phyloP scores from a whole-genome alignment of 2,797 vertebrate genomes.

The Enteromius viviparus region DNA sequence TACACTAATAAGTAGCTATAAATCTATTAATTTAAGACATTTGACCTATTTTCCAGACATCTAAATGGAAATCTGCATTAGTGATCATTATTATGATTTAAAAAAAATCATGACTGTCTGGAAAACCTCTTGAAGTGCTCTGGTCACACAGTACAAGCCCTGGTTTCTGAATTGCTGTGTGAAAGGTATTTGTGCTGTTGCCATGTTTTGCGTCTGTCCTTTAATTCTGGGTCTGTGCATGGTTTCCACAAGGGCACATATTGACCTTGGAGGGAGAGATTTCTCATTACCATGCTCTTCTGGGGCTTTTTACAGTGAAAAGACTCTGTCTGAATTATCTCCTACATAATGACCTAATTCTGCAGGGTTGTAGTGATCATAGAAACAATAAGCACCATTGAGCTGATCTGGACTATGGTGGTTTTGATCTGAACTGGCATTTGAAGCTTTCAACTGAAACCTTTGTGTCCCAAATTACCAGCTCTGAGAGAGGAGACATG shows the following conservation, averaged over 20 bases:
- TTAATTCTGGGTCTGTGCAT: constrained; percentile 45
- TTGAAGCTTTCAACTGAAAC: constrained; percentile 75
- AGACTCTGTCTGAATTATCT: constrained; percentile 71
- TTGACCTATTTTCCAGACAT: background rate
- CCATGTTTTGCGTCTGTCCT: constrained; percentile 22
- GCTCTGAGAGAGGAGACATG: constrained; percentile 63
- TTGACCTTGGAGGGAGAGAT: constrained; percentile 61
- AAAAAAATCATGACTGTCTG: background rate
- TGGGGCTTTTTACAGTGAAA: constrained; percentile 72
- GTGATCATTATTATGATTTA: background rate
- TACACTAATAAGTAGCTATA: background rate
- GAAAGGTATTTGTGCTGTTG: constrained; percentile 5
- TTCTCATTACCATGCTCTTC: constrained; percentile 54
- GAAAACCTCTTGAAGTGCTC: background rate
- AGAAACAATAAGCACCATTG: constrained; percentile 79
- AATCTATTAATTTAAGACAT: background rate
- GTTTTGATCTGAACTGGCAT: constrained; percentile 74
- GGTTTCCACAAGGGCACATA: constrained; percentile 41
- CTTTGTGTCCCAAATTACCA: constrained; percentile 75
- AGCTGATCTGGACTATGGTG: constrained; percentile 69
- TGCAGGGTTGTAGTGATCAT: constrained; percentile 74
- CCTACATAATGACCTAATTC: constrained; percentile 76
- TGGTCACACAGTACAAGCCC: background rate
- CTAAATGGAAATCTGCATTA: background rate
- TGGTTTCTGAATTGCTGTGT: background rate